Evolutionary conservation across 2,113 vertebrate genomes (phyloP).

Genomic region (Cynocephalus volans): DNA sequence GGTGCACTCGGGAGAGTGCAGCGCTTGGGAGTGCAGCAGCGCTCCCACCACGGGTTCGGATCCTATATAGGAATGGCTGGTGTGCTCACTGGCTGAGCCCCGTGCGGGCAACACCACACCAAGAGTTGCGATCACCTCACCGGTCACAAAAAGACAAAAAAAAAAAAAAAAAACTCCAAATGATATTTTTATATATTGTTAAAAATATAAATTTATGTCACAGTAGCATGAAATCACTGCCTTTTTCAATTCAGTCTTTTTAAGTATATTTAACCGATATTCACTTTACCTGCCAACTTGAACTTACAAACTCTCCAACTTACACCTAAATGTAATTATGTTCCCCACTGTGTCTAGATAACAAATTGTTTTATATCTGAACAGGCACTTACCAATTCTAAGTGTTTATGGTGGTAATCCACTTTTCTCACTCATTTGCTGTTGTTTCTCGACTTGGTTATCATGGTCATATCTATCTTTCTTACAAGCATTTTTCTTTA

Average conservation of each 20-base stretch:
- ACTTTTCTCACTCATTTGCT: background rate
- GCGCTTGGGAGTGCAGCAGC: too few species aligned
- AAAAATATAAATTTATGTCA: background rate
- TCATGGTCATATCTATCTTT: background rate
- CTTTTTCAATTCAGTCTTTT: background rate
- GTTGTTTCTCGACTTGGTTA: background rate
- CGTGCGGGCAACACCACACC: too few species aligned
- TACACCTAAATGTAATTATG: background rate
- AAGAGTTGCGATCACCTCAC: too few species aligned
- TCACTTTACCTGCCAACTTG: background rate
- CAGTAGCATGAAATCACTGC: background rate
- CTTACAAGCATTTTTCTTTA: background rate
- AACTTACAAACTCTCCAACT: background rate
- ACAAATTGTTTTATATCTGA: background rate
- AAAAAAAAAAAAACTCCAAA: background rate
- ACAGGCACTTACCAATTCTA: background rate
- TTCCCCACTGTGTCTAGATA: background rate
- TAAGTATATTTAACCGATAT: background rate
- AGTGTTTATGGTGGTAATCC: background rate
- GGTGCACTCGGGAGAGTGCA: too few species aligned
- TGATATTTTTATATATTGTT: background rate
- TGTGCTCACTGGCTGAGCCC: too few species aligned
- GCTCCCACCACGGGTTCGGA: too few species aligned
- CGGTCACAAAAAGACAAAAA: too few species aligned
- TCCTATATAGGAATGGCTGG: too few species aligned